Conservation (phyloP, 2,888 invertebrate species). For the Ochropleura leucogaster region DNA sequence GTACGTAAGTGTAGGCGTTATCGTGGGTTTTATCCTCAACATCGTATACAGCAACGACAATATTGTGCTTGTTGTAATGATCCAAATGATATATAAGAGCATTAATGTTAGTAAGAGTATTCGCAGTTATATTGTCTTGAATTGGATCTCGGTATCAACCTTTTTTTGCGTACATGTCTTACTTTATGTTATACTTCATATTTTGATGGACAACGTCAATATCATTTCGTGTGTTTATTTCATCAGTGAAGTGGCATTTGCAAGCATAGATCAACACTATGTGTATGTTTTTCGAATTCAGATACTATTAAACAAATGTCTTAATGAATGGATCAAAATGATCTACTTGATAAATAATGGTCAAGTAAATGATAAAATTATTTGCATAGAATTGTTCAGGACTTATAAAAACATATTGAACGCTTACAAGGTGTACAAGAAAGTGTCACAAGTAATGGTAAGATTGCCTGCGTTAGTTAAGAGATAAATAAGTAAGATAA, state of each 20-base stretch:
- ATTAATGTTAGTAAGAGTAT: slow-evolving; percentile 5
- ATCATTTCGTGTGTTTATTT: background rate
- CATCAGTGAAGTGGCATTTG: background rate
- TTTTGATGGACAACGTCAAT: background rate
- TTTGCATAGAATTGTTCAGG: slow-evolving; percentile 8
- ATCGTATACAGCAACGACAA: slow-evolving; percentile 23
- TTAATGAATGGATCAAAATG: slow-evolving; percentile 19
- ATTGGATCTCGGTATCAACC: slow-evolving; percentile 34
- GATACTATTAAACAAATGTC: slow-evolving; percentile 14
- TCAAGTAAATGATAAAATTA: background rate
- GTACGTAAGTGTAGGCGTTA: background rate
- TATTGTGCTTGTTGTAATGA: slow-evolving; percentile 28
- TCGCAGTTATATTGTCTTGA: slow-evolving; percentile 27
- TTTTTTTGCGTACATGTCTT: background rate
- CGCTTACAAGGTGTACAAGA: slow-evolving; percentile 32
- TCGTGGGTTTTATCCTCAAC: background rate
- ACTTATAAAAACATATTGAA: slow-evolving; percentile 35
- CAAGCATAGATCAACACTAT: background rate
- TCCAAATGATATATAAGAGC: slow-evolving; percentile 8
- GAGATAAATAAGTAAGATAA: background rate
- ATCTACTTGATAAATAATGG: background rate
- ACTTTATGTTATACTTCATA: rapidly evolving
- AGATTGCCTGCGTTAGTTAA: background rate
- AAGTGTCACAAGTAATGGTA: slow-evolving; percentile 23
- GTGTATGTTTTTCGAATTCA: background rate